Evolutionary conservation across 2,888 invertebrate genomes (phyloP), one percentile per base, ranked within the genome.

Genomic region (Heteromyza rotundicornis): DNA sequence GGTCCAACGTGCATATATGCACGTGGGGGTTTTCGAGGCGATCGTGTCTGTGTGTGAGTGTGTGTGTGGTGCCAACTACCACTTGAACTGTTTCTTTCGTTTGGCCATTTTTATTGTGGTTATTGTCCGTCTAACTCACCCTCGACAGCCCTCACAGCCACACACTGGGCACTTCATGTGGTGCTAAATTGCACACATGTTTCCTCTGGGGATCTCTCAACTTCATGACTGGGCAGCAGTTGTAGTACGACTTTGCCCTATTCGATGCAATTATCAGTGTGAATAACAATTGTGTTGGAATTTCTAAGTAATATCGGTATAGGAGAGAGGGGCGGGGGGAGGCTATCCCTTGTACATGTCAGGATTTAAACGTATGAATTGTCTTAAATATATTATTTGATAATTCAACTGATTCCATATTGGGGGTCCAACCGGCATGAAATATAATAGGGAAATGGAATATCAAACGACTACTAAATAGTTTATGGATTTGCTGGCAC

Each of bases 111-210:
- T 60, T 36, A 49, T 56, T 57, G 69, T 68, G 68, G 77, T 70
- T 75, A 74, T 76, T 75, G 71, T 72, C 75, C n/a, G n/a, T n/a
- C n/a, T n/a, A n/a, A 71, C 72, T 73, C 73, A 73, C 72, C 74
- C 60, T 68, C 66, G 65, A 51, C 36, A 54, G 59, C 35, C 50
- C 5, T 17, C 8, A 17, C 23, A 17, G 51, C 57, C 27, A 56
- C 67, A 71, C 74, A 61, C 67, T 61, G 61, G 61, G 60, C 65
- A 63, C 57, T 60, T 64, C 68, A 68, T 70, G 72, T 69, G 71
- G 77, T 74, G 74, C 75, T 77, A 77, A 77, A 77, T 74, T 76
- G 76, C 77, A 77, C 78, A 73, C 72, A 72, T 73, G 70, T 73
- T 72, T 60, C 64, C 70, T 71, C 68, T 49, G 44, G 73, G 73